Evolutionary conservation across 2,797 vertebrate genomes (phyloP).

Genomic region (Enteromius viviparus): DNA sequence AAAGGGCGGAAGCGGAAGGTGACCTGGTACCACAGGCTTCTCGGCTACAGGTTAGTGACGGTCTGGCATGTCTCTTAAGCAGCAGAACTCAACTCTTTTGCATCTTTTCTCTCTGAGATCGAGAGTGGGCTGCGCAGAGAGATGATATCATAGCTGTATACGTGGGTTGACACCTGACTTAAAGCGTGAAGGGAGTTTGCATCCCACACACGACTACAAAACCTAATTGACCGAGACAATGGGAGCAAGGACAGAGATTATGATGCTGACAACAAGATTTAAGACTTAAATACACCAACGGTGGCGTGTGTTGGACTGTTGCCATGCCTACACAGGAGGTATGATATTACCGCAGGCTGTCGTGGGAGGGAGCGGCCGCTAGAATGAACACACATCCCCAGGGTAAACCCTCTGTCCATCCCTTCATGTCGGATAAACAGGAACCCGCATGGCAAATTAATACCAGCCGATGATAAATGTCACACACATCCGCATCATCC

Average conservation of each 20-base stretch:
- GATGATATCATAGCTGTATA: conserved; percentile 51
- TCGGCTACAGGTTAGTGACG: conserved; percentile 54
- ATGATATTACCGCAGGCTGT: conserved; percentile 61
- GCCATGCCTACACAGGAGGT: conserved; percentile 60
- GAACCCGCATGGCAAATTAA: conserved; percentile 32
- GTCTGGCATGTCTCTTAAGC: background rate
- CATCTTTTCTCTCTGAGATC: background rate
- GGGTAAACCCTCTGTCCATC: conserved; percentile 13
- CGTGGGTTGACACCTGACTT: conserved; percentile 53
- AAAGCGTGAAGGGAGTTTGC: conserved; percentile 49
- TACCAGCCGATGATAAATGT: conserved; percentile 33
- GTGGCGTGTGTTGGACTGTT: conserved; percentile 55
- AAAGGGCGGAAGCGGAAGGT: conserved; percentile 41
- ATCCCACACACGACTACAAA: conserved; percentile 48
- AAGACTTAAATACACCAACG: conserved; percentile 60
- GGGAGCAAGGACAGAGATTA: conserved; percentile 54
- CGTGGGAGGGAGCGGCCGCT: conserved; percentile 39
- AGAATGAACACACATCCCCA: conserved; percentile 44
- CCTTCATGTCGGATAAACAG: conserved; percentile 24
- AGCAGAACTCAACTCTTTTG: conserved; percentile 8
- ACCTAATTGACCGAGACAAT: conserved; percentile 55
- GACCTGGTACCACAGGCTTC: conserved; percentile 49
- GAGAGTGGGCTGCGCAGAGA: background rate
- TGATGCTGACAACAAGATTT: conserved; percentile 57
- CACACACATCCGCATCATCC: conserved; percentile 20